phyloP scores from a whole-genome alignment of 2,888 invertebrate species.

The Amphipyra berbera region DNA sequence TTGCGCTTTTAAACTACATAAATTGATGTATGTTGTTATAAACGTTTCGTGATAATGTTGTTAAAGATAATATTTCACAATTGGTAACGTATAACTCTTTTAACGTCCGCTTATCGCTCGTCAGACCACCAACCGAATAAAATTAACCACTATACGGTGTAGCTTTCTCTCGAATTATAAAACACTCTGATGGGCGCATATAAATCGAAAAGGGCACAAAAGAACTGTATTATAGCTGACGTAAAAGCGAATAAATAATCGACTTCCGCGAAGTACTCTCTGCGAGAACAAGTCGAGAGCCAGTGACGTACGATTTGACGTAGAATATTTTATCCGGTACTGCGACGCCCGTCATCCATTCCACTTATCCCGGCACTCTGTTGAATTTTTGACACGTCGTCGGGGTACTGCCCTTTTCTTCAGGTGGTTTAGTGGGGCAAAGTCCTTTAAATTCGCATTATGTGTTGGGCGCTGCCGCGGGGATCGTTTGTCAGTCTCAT shows the following conservation, averaged over 20 bases:
- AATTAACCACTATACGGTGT: constrained; percentile 54
- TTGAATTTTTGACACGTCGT: constrained; percentile 88
- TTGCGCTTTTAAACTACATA: constrained; percentile 23
- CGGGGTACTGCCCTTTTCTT: constrained; percentile 83
- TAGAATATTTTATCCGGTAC: constrained; percentile 87
- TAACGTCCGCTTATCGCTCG: constrained; percentile 7
- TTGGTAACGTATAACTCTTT: background rate
- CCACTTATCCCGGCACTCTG: constrained; percentile 87
- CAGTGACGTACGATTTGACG: constrained; percentile 89
- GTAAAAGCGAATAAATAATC: constrained; percentile 87
- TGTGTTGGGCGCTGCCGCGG: constrained; percentile 58
- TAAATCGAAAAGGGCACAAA: constrained; percentile 83
- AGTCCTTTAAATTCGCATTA: constrained; percentile 85
- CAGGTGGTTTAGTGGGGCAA: constrained; percentile 82
- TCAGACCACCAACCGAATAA: constrained; percentile 55
- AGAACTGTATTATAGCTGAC: constrained; percentile 80
- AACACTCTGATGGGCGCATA: constrained; percentile 71
- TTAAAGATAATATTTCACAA: constrained; percentile 8
- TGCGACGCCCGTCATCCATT: constrained; percentile 85
- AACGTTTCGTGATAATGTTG: constrained; percentile 3
- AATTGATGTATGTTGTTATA: constrained; percentile 53
- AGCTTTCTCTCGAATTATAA: constrained; percentile 64
- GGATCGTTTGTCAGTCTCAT: constrained; percentile 68
- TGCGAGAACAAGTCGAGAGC: constrained; percentile 84
- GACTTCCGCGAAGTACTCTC: constrained; percentile 86